Percentiles rank a stretch among this genome's conserved stretches.
Evolutionary conservation across 2,888 invertebrate genomes (phyloP).

Genomic region (Papilio demoleus): DNA sequence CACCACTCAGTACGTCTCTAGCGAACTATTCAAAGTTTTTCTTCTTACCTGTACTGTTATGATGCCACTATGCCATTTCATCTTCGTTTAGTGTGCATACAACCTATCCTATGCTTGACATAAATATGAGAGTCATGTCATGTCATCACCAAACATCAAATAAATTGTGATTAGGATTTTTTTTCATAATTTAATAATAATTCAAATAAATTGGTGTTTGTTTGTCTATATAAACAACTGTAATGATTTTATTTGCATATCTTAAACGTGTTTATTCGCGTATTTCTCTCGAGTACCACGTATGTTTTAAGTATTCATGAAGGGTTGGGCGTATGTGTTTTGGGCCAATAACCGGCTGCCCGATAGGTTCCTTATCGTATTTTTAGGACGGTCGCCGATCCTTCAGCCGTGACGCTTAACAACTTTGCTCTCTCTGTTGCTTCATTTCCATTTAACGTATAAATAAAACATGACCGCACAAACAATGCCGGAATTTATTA

Average conservation of each 20-base stretch:
- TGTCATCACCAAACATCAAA: neutral
- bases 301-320: constrained; percentile 72
- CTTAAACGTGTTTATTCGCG: neutral
- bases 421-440: constrained; percentile 29
- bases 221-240: neutral
- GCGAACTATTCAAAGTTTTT: constrained; percentile 66
- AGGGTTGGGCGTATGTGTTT: constrained; percentile 61
- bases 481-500: constrained; percentile 45
- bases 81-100: neutral
- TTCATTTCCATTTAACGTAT: constrained; percentile 38
- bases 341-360: constrained; percentile 61
- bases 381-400: constrained; percentile 57
- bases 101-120: neutral
- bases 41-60: constrained; percentile 61
- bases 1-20: constrained; percentile 62
- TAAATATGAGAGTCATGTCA: too few species aligned
- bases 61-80: constrained; percentile 12
- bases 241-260: neutral
- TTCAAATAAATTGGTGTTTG: neutral
- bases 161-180: neutral
- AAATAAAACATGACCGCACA: constrained; percentile 39
- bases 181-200: neutral
- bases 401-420: constrained; percentile 42
- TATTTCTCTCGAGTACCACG: constrained; percentile 54
- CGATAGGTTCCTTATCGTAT: constrained; percentile 67